phyloP scores from a whole-genome alignment of 2,797 vertebrate species.

The Paguma larvata region DNA sequence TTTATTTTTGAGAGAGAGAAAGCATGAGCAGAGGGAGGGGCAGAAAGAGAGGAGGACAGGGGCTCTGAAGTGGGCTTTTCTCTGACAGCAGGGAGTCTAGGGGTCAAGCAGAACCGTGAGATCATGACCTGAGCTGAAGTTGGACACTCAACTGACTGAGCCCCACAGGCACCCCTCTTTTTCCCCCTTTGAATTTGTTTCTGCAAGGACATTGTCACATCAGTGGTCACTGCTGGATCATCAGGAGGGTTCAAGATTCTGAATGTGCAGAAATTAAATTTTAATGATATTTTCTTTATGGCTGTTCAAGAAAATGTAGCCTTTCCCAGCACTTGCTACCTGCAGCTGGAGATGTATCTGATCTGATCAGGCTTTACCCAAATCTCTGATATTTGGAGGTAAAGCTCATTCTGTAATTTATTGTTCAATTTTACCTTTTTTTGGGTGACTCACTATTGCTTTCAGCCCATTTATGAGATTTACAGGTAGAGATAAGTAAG shows the following conservation, averaged over 20 bases:
- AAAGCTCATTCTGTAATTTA: slow-evolving; percentile 2
- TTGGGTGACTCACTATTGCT: not conserved
- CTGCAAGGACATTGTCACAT: not conserved
- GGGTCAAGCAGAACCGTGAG: no score
- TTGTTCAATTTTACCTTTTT: slow-evolving; percentile 24
- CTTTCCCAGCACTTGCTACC: not conserved
- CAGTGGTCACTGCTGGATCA: not conserved
- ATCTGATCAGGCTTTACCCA: not conserved
- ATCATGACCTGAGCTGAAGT: no score
- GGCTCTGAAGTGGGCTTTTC: no score
- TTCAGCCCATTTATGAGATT: not conserved
- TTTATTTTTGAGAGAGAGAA: no score
- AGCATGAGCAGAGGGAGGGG: no score
- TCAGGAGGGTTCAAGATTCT: not conserved
- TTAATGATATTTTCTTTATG: not conserved
- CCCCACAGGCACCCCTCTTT: not conserved
- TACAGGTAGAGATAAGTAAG: not conserved
- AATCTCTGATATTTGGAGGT: not conserved
- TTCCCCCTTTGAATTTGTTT: not conserved
- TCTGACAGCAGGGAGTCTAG: no score
- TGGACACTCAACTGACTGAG: no score
- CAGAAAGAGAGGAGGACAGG: no score
- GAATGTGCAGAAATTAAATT: not conserved
- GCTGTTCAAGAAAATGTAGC: not conserved
- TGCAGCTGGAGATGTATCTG: not conserved